Base-by-base conservation (phyloP, 2,888 invertebrate species). In the Drosophila setosimentum region DNA sequence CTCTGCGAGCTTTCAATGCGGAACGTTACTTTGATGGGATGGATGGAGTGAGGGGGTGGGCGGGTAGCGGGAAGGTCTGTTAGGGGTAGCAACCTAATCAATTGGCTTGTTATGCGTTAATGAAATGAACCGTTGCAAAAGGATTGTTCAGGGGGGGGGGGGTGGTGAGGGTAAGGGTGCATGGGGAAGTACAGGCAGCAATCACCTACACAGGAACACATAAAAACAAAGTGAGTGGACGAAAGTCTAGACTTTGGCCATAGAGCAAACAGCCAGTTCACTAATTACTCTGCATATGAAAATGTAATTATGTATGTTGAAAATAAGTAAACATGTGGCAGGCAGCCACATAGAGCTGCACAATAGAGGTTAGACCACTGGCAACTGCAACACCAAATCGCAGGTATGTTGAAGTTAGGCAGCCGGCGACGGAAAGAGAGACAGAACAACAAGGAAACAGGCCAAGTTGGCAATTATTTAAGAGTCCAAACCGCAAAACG, bases 221-320 rank as follows among this genome's bases (percentile, higher is more conserved):
- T 53, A 72, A 72, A 72, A 67, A 66, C 35, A 32, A 50, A 66
- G 13, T 37, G 21, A 45, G 24, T 35, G 35, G 51, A 48, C 35
- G 40, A n/a, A 30, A 61, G 74, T 65, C 78, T 77, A 76, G 78
- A 68, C 78, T 40, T 49, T 45, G 57, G 67, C 57, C 35, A 40
- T 61, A 37, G 68, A 42, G 68, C 50, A 24, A 49, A 24, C 59
- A 42, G 29, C 8, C 51, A 51, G 51, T 48, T 64, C 61, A 69
- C 80, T 80, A 80, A 80, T 80, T 80, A 80, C 79, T 63, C 58
- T 65, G 70, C 62, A 79, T 79, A 79, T 79, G 76, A 79, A 79
- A 79, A 70, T 76, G 79, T 79, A 79, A 79, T 79, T 79, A 79
- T 79, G 79, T 73, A 49, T 78, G 76, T 58, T 68, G 68, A 58